Base-by-base conservation (phyloP, 2,113 vertebrate genomes). In the Ammodytes dubius region DNA sequence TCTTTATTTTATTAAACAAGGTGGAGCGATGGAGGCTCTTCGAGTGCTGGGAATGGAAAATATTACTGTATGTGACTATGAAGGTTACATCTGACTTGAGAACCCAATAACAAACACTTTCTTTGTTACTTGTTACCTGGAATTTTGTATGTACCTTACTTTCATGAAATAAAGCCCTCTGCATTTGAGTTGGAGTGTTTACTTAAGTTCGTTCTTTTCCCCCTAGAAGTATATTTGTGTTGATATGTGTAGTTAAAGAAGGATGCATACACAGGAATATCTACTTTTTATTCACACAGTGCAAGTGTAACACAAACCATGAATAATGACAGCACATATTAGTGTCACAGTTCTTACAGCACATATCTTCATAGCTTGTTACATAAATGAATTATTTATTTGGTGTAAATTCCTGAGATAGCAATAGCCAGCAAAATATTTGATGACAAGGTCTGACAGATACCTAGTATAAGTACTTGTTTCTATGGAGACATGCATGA, bases 151-250 rank as follows among this genome's bases (percentile, higher is more conserved):
- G 90, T 89, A 88, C 82, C 70, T 87, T 83, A 82, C 85, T 88
- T 89, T 87, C 84, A 88, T 91, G 85, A 77, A 95, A 93, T 95
- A 95, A 95, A 95, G 70, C 79, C 89, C 85, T 91, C 87, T 91
- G 78, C 90, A 94, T 95, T 95, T 95, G 88, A 92, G 57, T 85
- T 82, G 77, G 40, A 70, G 37, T 15, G 6, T 60, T 70, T 56
- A 5, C 7, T 52, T 7, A 7, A 39, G 4, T 65, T 64, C 70
- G 10, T 79, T 71, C 11, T 45, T 49, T 59, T 50, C 15, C 27
- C 27, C 4, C 17, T 3, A 19, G 40, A 49, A 10, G 13, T 49
- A 14, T 0, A 0, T 53, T 73, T 80, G 27, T 81, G 50, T 66
- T 37, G 9, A 65, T 19, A 3, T 63, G 10, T 71, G 35, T 58